Evolutionary conservation across 2,797 vertebrate genomes (phyloP), one percentile per base, ranked within the genome.

Genomic region (Halcyon badia): DNA sequence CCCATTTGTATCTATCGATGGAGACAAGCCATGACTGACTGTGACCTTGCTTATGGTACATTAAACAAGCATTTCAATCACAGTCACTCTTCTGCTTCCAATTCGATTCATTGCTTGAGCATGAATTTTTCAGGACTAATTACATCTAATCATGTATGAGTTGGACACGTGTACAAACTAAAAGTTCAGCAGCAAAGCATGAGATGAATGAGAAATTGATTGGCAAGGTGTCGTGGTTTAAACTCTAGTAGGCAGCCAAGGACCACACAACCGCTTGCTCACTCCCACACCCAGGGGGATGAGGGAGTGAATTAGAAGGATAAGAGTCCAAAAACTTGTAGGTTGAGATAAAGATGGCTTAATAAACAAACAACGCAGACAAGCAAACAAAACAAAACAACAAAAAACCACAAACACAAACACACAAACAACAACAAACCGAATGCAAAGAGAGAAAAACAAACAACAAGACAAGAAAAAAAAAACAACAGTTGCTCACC

Each of bases 91-190:
- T 24, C 76, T 91, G 51, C 73, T 91, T 89, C 79, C 51, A 79
- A 69, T 86, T 83, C 14, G 19, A 68, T 80, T 95, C 56, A 35
- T 31, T 91, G 56, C 70, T 60, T 79, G 56, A 90, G 77, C n/a
- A 82, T 84, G 64, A 91, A 49, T 82, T 93, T 95, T 94, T 90
- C 87, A 90, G 66, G 44, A 76, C 25, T 93, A 94, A 95, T 97
- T 95, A 82, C 64, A 64, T 90, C 68, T 93, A 94, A 90, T 92
- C 42, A 49, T 82, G n/a, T 37, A 39, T 80, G 70, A 76, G 46
- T 93, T 82, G 77, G 49, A 72, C 75, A 87, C 3, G 0, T 73
- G 70, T 92, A 42, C 39, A 79, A 76, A 88, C 51, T 66, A 25
- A 88, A 87, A 3, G 54, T 70, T 88, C 72, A 87, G 51, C 76